phyloP scores from a whole-genome alignment of 1,140 invertebrate genomes.

The Hylaeus volcanicus region DNA sequence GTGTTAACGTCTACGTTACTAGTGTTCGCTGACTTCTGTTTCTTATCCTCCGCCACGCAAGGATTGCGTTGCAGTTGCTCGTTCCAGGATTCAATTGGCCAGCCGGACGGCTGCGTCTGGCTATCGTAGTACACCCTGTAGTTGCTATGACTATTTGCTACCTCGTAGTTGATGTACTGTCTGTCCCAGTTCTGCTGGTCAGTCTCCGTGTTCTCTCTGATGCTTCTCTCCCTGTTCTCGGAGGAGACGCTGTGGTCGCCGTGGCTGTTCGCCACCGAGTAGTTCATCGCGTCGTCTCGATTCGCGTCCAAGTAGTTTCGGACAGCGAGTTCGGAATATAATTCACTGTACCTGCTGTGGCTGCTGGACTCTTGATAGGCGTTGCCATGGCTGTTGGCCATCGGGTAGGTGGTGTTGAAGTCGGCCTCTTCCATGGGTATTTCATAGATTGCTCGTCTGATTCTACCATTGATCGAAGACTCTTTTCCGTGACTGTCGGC shows the following conservation, averaged over 20 bases:
- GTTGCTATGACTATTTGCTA: constrained; percentile 71
- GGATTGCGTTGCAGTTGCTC: background rate
- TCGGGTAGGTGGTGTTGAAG: constrained; percentile 48
- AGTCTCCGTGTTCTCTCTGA: constrained; percentile 18
- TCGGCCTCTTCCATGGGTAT: constrained; percentile 31
- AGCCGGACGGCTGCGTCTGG: constrained; percentile 43
- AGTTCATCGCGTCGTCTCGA: background rate
- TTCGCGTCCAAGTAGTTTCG: constrained; percentile 28
- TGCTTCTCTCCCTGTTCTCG: constrained; percentile 51
- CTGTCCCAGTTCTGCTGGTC: constrained; percentile 47
- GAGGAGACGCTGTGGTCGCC: constrained; percentile 51
- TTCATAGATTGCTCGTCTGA: background rate
- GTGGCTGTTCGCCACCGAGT: constrained; percentile 67
- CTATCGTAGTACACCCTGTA: constrained; percentile 68
- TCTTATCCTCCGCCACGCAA: background rate
- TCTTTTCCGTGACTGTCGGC: constrained; percentile 48
- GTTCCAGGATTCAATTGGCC: constrained; percentile 38
- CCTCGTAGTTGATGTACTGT: constrained; percentile 59
- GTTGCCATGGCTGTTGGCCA: constrained; percentile 68
- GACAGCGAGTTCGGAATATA: constrained; percentile 23
- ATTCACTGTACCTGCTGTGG: constrained; percentile 57
- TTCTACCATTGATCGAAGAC: constrained; percentile 3
- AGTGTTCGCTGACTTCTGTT: background rate
- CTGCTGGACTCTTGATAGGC: constrained; percentile 60
- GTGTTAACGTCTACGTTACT: background rate